These are phyloP conservation scores for Aphelenchoides bicaudatus DNA, from an alignment of 2,888 invertebrate genomes.

Conservation along the genomic window DNA sequence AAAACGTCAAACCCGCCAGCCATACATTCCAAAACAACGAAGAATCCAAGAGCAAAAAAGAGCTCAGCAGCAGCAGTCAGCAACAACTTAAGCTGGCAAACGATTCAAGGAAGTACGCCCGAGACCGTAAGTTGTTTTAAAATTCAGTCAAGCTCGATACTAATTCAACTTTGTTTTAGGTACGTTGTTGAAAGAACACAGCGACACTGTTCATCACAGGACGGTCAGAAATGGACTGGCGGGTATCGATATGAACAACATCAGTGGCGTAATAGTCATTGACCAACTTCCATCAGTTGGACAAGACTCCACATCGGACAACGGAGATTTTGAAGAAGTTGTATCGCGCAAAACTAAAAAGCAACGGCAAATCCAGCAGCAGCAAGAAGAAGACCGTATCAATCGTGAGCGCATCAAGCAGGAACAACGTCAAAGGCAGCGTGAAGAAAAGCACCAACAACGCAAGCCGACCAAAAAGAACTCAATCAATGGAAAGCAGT, in stretches of 20 bases:
- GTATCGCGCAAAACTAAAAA: constrained; percentile 28
- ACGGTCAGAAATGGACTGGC: constrained; percentile 63
- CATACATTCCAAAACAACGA: constrained; percentile 45
- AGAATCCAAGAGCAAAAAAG: constrained; percentile 40
- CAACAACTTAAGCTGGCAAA: constrained; percentile 19
- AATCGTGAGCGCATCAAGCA: constrained; percentile 21
- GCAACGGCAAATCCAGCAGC: constrained; percentile 30
- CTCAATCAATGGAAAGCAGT: constrained; percentile 11
- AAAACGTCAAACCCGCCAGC: constrained; percentile 59
- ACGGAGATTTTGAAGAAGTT: constrained; percentile 40
- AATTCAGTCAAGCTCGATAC: no score
- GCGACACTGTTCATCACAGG: background rate
- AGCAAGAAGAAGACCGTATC: constrained; percentile 32
- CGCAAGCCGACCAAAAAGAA: background rate
- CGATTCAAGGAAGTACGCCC: no score
- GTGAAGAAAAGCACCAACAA: constrained; percentile 15
- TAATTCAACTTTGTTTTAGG: no score
- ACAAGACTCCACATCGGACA: constrained; percentile 21
- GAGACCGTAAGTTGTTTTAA: no score
- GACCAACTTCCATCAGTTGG: constrained; percentile 32
- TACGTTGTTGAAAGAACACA: no score
- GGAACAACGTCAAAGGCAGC: constrained; percentile 26
- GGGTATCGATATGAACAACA: constrained; percentile 65
- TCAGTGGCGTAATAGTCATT: constrained; percentile 40
- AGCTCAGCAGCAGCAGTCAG: constrained; percentile 18